Conservation (phyloP, 2,888 invertebrate genomes). For the Nudaria mundana region DNA sequence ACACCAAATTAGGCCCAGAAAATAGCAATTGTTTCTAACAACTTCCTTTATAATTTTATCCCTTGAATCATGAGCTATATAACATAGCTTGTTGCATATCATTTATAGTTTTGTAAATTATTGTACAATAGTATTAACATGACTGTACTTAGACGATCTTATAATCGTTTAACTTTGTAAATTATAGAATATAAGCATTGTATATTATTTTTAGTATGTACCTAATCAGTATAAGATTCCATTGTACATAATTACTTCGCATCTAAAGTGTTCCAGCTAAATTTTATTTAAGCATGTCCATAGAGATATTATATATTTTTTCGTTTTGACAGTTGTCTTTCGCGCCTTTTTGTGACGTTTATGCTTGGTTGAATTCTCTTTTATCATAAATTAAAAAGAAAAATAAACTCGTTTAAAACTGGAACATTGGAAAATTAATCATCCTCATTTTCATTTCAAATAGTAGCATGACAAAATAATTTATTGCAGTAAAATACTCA, state of each 20-base stretch:
- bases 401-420: slow-evolving; percentile 6
- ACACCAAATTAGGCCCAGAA: too few relatives aligned
- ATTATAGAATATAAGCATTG: slow-evolving; percentile 51
- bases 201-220: slow-evolving; percentile 66
- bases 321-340: slow-evolving; percentile 22
- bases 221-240: slow-evolving; percentile 66
- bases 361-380: too few relatives aligned
- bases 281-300: slow-evolving; percentile 29
- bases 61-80: slow-evolving; percentile 32
- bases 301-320: slow-evolving; percentile 11
- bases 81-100: slow-evolving; percentile 77
- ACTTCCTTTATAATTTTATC: too few relatives aligned
- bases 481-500: slow-evolving; percentile 45
- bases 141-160: slow-evolving; percentile 68
- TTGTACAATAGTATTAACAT: slow-evolving; percentile 71
- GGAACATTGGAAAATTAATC: slow-evolving; percentile 3
- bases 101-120: slow-evolving; percentile 75
- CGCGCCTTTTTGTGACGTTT: too few relatives aligned
- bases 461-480: slow-evolving; percentile 34
- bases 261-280: slow-evolving; percentile 38
- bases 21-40: too few relatives aligned
- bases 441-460: slow-evolving; percentile 17
- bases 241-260: slow-evolving; percentile 63
- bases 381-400: too few relatives aligned
- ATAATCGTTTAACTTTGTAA: slow-evolving; percentile 49